Percentiles rank a stretch among this genome's conserved stretches.
Evolutionary conservation across 2,888 invertebrate genomes (phyloP).

Genomic region (Tanaodytes sp.): DNA sequence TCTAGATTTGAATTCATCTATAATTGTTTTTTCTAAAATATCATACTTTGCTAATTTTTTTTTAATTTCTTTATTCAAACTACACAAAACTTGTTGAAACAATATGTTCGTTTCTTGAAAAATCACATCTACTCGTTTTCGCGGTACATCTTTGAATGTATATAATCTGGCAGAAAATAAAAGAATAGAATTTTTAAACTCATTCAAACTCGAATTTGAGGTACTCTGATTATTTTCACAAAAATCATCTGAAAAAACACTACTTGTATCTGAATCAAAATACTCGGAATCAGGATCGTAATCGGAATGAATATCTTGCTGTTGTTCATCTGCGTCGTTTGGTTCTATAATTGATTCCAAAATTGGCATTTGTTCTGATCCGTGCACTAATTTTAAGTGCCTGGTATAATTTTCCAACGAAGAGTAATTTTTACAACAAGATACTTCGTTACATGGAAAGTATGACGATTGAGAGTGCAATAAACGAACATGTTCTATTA

Average conservation of each 20-base stretch:
- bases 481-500: background rate
- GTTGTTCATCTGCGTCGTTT: background rate
- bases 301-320: background rate
- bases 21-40: too few relatives aligned
- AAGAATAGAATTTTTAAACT: constrained; percentile 36
- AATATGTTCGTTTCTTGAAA: constrained; percentile 6
- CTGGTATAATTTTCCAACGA: background rate
- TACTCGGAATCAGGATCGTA: background rate
- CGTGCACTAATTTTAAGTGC: background rate
- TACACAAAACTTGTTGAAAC: background rate
- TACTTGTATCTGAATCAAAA: background rate
- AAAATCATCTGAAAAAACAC: constrained; percentile 22
- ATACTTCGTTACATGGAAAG: background rate
- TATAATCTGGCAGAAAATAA: constrained; percentile 7
- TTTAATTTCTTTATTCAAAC: background rate
- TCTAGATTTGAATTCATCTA: constrained; percentile 6
- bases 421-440: background rate
- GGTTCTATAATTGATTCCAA: background rate
- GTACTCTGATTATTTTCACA: background rate
- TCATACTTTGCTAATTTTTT: too few relatives aligned
- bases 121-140: constrained; percentile 19
- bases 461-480: background rate
- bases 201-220: constrained; percentile 47
- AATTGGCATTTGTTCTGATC: background rate
- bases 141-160: constrained; percentile 16